Conservation (phyloP, 1,140 invertebrate genomes). For the Babylonia areolata region DNA sequence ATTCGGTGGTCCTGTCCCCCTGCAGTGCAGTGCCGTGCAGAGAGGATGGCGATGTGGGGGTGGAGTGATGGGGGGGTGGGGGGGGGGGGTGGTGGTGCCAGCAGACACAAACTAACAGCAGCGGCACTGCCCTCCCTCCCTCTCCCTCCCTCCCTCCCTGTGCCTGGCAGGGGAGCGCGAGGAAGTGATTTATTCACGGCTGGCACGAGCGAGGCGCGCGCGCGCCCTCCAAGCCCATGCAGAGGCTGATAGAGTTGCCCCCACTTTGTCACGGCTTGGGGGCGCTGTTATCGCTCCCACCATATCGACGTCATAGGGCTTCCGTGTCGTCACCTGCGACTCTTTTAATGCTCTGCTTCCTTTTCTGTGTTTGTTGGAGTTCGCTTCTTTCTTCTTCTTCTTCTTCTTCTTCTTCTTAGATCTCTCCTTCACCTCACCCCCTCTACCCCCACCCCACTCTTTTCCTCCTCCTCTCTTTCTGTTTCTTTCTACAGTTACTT, state of each 20-base stretch:
- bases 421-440: not conserved
- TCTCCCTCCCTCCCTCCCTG: not conserved
- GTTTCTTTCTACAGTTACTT: not conserved
- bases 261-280: slow-evolving; percentile 17
- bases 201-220: not conserved
- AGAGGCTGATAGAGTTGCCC: not conserved
- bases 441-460: not conserved
- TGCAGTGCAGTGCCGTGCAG: too few relatives aligned
- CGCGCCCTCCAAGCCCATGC: not conserved
- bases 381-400: too few relatives aligned
- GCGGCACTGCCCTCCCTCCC: not conserved
- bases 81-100: not conserved
- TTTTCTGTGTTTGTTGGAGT: not conserved
- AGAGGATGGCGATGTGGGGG: too few relatives aligned
- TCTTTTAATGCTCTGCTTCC: not conserved
- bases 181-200: too few relatives aligned
- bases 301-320: not conserved
- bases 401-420: not conserved
- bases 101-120: not conserved
- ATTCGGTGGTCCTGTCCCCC: too few relatives aligned
- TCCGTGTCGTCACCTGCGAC: not conserved
- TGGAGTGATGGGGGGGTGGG: too few relatives aligned
- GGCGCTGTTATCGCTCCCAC: not conserved
- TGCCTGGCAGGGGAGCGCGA: not conserved
- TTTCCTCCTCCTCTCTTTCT: not conserved